These are phyloP conservation scores for Raja brachyura DNA, from an alignment of 2,113 vertebrate genomes.

Conservation along the genomic window DNA sequence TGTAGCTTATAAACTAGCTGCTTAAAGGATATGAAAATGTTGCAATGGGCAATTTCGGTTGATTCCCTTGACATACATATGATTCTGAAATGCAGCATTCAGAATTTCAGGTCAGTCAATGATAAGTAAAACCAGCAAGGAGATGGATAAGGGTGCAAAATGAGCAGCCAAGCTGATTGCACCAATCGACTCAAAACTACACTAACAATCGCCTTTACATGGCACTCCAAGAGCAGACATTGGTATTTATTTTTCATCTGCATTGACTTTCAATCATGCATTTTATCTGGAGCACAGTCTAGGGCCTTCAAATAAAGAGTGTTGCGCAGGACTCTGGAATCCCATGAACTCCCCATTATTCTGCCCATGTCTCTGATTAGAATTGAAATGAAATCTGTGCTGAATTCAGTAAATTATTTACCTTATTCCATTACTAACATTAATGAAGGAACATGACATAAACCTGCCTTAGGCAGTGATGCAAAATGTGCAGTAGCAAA, in stretches of 20 bases:
- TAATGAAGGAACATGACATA: neutral
- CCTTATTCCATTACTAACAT: neutral
- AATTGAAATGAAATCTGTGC: neutral
- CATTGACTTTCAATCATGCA: neutral
- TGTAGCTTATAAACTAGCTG: neutral
- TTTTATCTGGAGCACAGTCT: too few species aligned
- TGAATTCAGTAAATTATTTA: neutral
- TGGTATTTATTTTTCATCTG: neutral
- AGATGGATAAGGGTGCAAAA: neutral
- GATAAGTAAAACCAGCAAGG: neutral
- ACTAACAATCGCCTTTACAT: neutral
- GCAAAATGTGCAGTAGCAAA: neutral
- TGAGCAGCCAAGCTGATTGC: neutral
- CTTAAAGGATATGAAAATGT: neutral
- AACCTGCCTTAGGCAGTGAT: neutral
- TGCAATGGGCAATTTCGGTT: neutral
- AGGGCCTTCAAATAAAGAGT: neutral
- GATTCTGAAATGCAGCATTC: neutral
- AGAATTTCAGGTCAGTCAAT: neutral
- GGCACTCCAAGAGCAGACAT: neutral
- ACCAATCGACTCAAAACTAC: neutral
- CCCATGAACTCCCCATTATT: neutral
- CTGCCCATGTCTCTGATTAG: neutral
- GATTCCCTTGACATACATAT: neutral
- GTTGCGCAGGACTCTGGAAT: neutral